phyloP scores from a whole-genome alignment of 2,888 invertebrate species.

The Pseudococcus longispinus region DNA sequence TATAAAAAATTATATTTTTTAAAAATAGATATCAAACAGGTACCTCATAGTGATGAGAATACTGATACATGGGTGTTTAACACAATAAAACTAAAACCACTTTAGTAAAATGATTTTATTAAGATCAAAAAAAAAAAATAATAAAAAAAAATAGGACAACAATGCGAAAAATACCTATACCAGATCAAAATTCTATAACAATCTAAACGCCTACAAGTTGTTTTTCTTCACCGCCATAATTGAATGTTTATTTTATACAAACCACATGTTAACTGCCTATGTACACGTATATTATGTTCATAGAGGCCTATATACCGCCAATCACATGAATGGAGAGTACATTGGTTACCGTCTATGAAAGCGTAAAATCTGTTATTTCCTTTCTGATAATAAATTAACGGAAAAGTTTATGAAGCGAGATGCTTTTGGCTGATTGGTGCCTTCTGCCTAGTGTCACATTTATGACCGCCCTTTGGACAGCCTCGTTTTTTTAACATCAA shows the following conservation, averaged over 20 bases:
- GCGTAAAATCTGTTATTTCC: constrained; percentile 33
- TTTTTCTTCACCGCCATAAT: background rate
- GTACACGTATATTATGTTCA: background rate
- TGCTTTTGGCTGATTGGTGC: constrained; percentile 51
- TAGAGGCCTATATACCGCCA: background rate
- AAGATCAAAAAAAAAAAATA: no score
- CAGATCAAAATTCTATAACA: background rate
- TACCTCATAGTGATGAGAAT: no score
- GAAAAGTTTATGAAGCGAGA: constrained; percentile 47
- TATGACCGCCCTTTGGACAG: constrained; percentile 53
- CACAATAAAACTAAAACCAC: no score
- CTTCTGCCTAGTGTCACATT: constrained; percentile 42
- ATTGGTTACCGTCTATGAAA: constrained; percentile 45
- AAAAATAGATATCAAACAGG: no score
- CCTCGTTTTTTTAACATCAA: constrained; percentile 36
- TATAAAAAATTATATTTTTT: no score
- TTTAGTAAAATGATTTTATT: no score
- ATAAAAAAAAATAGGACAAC: no score
- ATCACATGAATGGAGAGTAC: constrained; percentile 35
- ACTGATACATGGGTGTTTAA: no score
- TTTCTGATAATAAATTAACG: constrained; percentile 45
- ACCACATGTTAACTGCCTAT: background rate
- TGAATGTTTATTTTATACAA: background rate
- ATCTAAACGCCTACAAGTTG: no score
- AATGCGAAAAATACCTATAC: no score